phyloP scores from a whole-genome alignment of 2,888 invertebrate genomes.

The Archaeoteleia sp. region DNA sequence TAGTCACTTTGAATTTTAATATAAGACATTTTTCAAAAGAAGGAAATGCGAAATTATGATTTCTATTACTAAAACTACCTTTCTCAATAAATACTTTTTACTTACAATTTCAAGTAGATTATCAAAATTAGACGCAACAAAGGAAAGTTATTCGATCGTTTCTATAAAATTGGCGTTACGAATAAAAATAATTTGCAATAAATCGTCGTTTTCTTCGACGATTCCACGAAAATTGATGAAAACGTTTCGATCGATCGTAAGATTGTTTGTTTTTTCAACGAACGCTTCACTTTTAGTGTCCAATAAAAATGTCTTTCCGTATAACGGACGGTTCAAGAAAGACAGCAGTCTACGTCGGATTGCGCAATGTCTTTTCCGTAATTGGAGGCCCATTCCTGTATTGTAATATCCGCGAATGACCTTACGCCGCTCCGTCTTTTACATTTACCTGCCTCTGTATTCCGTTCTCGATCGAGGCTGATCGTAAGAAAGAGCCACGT shows the following conservation, averaged over 20 bases:
- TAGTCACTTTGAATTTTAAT: too few relatives aligned
- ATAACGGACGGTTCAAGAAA: constrained; percentile 36
- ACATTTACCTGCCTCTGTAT: constrained; percentile 26
- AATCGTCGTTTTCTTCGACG: neutral
- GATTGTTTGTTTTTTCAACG: constrained; percentile 30
- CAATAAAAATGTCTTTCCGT: constrained; percentile 45
- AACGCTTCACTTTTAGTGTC: constrained; percentile 22
- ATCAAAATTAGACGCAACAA: too few relatives aligned
- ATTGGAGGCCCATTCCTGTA: constrained; percentile 39
- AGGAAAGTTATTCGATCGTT: constrained; percentile 26
- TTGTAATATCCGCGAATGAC: constrained; percentile 36
- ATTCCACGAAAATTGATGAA: constrained; percentile 38
- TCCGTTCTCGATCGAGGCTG: constrained; percentile 31
- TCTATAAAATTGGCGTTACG: constrained; percentile 20
- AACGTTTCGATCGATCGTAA: constrained; percentile 23
- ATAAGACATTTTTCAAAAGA: too few relatives aligned
- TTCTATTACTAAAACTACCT: too few relatives aligned
- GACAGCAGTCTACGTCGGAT: constrained; percentile 33
- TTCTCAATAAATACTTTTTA: too few relatives aligned
- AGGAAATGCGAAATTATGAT: too few relatives aligned
- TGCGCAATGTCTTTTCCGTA: constrained; percentile 48
- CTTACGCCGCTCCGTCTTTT: constrained; percentile 33
- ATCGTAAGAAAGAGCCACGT: constrained; percentile 2
- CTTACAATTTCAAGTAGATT: too few relatives aligned
- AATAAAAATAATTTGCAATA: constrained; percentile 5